Conservation (phyloP, 2,888 invertebrate species). For the Resseliella maxima region DNA sequence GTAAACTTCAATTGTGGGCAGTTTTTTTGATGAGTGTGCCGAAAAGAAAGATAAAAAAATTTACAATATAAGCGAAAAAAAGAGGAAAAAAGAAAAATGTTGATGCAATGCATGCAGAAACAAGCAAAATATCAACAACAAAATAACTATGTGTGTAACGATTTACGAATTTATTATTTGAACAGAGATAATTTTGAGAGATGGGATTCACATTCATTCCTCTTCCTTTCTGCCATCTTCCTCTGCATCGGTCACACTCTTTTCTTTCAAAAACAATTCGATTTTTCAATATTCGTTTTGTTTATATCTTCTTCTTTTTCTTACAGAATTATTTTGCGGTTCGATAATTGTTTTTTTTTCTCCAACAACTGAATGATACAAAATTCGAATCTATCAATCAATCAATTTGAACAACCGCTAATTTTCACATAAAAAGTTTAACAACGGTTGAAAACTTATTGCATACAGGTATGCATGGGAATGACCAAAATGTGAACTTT, state of each 20-base stretch:
- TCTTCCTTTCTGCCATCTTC: background rate
- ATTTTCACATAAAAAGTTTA: slow-evolving; percentile 22
- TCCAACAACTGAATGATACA: too few species aligned
- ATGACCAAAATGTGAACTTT: too few species aligned
- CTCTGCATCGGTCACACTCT: background rate
- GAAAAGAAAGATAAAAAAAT: background rate
- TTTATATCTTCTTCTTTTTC: background rate
- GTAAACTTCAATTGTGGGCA: slow-evolving; percentile 26
- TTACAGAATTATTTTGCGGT: background rate
- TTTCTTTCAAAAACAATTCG: background rate
- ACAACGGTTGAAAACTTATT: background rate
- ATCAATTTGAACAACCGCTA: slow-evolving; percentile 3
- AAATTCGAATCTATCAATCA: slow-evolving; percentile 1
- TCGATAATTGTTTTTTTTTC: background rate
- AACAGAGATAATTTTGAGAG: background rate
- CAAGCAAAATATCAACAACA: background rate
- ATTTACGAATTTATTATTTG: background rate
- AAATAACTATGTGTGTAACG: background rate
- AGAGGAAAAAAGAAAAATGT: background rate
- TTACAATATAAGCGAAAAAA: too few species aligned
- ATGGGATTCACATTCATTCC: background rate
- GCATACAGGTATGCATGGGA: background rate
- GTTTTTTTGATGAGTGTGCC: background rate
- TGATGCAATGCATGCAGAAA: background rate
- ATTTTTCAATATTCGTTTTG: background rate